Base-by-base conservation (phyloP, 2,888 invertebrate species). In the Zelleria hepariella region DNA sequence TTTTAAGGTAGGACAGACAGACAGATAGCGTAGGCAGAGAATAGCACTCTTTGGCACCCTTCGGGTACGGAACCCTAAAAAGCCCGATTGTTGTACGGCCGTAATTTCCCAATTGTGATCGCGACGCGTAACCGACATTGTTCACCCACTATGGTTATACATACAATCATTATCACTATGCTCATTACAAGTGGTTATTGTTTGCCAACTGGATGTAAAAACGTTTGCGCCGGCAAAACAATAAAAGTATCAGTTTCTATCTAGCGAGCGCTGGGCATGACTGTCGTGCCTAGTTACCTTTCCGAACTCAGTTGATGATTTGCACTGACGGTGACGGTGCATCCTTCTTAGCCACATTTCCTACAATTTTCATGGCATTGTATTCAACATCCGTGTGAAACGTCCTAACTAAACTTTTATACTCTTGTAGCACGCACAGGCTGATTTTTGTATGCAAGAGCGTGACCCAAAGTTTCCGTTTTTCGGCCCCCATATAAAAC, bases 381-480 rank as follows among this genome's bases (percentile, higher is more conserved):
- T n/a, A 26, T 42, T 15, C 2, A 42, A 42, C 15, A 15, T 42
- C 32, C 32, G 32, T 42, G 32, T 15, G 15, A 4, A 42, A 10
- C 15, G 32, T 5, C 15, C 15, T 3, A 15, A 10, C 32, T 42
- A 32, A 47, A 18, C 2, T 21, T 20, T 32, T 57, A 48, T 48
- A 32, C 47, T 47, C 32, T 47, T 20, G 62, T 59, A 57, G 59
- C 51, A 59, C 62, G 62, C 59, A 32, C 26, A 54, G 61, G 59
- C 60, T 61, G 60, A 62, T 67, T 73, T 82, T 78, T 70, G 78
- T 81, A 84, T 82, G 80, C 82, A 72, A 73, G 69, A 75, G 78
- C 80, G 80, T 78, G 77, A 77, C 77, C 74, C 72, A 71, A 42
- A 71, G 80, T 80, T 80, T 84, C 82, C 84, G 82, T 79, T 81